Conservation (phyloP, 2,797 vertebrate genomes). For the Eospalax fontanierii region DNA sequence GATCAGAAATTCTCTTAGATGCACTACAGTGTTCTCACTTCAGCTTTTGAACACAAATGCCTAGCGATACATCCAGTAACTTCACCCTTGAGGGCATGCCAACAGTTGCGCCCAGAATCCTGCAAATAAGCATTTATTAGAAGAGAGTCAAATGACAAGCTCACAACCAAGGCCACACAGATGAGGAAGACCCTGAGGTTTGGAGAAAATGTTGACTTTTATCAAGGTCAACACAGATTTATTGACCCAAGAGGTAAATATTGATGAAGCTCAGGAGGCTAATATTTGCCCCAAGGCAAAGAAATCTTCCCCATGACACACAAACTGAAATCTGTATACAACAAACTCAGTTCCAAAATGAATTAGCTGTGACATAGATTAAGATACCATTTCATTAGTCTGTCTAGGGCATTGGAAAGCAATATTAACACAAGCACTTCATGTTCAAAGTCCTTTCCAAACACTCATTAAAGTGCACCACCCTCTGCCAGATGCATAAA, state of each 20-base stretch:
- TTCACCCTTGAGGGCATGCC: not conserved
- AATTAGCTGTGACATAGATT: slow-evolving; percentile 72
- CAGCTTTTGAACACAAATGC: slow-evolving; percentile 24
- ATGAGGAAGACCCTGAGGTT: slow-evolving; percentile 68
- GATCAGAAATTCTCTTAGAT: slow-evolving; percentile 59
- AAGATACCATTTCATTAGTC: slow-evolving; percentile 76
- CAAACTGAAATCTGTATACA: slow-evolving; percentile 69
- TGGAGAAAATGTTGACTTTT: slow-evolving; percentile 82
- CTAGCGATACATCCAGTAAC: not conserved
- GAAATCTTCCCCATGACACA: slow-evolving; percentile 78
- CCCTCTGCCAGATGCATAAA: slow-evolving; percentile 29
- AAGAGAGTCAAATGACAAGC: slow-evolving; percentile 67
- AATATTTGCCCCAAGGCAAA: slow-evolving; percentile 84
- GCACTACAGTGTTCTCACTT: not conserved
- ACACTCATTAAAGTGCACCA: slow-evolving; percentile 54
- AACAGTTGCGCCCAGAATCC: slow-evolving; percentile 32
- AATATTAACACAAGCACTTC: slow-evolving; percentile 66
- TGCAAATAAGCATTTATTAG: slow-evolving; percentile 58
- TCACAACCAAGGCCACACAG: slow-evolving; percentile 59
- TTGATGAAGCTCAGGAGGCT: slow-evolving; percentile 79
- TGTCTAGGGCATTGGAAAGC: slow-evolving; percentile 65
- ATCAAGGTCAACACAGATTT: slow-evolving; percentile 87
- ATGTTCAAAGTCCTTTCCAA: slow-evolving; percentile 67
- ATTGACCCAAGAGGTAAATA: slow-evolving; percentile 87
- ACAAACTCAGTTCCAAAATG: slow-evolving; percentile 71